A percentile compares a stretch with the other conserved stretches of the same genome.
Conservation (phyloP, 2,113 vertebrate species). For the Puma concolor region DNA sequence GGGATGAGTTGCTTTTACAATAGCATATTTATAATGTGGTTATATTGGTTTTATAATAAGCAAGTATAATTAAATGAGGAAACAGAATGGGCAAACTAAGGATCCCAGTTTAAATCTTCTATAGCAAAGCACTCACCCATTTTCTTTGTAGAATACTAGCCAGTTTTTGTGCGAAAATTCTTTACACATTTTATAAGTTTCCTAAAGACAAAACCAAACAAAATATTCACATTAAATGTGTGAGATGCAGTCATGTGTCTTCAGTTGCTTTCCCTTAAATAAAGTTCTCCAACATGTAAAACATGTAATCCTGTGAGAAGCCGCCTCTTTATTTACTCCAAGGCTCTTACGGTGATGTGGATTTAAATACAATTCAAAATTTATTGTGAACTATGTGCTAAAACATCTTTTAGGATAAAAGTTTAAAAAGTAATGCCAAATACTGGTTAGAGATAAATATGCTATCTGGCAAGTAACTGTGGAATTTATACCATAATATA, state of each 20-base stretch:
- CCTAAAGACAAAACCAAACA: constrained; percentile 80
- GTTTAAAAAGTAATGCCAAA: not conserved
- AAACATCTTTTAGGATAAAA: not conserved
- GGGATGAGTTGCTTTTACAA: not conserved
- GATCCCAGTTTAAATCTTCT: not conserved
- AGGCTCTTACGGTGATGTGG: not conserved
- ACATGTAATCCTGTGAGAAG: not conserved
- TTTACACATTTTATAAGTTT: constrained; percentile 92
- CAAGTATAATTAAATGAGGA: constrained; percentile 34
- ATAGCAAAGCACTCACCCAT: constrained; percentile 87
- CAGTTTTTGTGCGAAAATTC: constrained; percentile 99
- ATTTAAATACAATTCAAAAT: constrained; percentile 48
- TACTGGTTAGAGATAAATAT: constrained; percentile 34
- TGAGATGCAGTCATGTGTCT: not conserved
- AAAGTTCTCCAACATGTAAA: not conserved
- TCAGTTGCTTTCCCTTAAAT: constrained; percentile 1
- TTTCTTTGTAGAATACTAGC: constrained; percentile 96
- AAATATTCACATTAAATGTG: constrained; percentile 53
- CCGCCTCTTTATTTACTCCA: not conserved
- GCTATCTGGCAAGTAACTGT: not conserved
- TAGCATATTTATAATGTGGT: constrained; percentile 3
- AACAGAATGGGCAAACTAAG: constrained; percentile 15
- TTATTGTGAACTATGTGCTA: not conserved
- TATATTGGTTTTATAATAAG: constrained; percentile 20
- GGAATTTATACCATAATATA: constrained; percentile 25